Evolutionary conservation across 2,888 invertebrate genomes (phyloP), one percentile per base, ranked within the genome.

Genomic region (Cephus nigrinus): DNA sequence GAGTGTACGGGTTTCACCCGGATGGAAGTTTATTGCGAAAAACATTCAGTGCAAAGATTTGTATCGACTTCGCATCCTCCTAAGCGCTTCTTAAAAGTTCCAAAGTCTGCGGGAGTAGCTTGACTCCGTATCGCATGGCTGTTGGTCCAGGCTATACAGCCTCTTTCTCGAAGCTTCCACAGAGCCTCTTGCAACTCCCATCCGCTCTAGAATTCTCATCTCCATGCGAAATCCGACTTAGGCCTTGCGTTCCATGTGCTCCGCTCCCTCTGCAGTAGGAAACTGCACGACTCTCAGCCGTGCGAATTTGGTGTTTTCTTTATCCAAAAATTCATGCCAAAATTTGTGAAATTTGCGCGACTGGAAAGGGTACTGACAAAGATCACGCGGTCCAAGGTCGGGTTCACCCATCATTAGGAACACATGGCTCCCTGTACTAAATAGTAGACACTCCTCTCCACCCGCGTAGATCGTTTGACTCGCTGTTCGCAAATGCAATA

Each of bases 11-110:
- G 12, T 71, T 32, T 31, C 31, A 15, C 32, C 12, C 12, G 31
- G 71, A 71, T 31, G 71, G 12, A 71, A 23, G 31, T 71, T 71
- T 71, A 31, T 71, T 32, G 31, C 31, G 71, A 71, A 32, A 32
- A 71, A 71, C 32, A 71, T 71, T 32, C 71, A 32, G 71, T 31
- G 71, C 71, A 71, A 55, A 55, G 23, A 55, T 55, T 55, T 55
- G 55, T 5, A 55, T 32, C 31, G 71, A 71, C 71, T 71, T 32
- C 15, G 71, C 71, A 30, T 30, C 71, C 71, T 71, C 71, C 32
- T 84, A 85, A 84, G 82, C 85, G 85, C 81, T 84, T 86, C 83
- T 86, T 84, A 84, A 86, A 86, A 86, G 82, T 86, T 86, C 75
- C 80, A 71, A 83, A 86, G 86, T 82, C 80, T 74, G 78, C 78